Base-by-base conservation (phyloP, 2,888 invertebrate genomes). In the Endomychus coccineus region DNA sequence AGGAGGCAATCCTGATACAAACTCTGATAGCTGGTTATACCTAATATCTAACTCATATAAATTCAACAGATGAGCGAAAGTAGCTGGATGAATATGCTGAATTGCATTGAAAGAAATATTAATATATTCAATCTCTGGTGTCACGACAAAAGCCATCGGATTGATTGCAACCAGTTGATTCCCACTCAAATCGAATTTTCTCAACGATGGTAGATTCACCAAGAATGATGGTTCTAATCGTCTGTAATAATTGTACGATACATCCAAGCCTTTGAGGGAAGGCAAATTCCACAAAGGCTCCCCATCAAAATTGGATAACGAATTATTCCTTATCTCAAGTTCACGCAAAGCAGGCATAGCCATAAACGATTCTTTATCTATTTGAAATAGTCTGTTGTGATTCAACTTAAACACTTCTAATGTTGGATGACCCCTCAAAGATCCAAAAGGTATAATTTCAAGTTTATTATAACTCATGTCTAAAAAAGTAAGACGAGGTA, bases 221-320 rank as follows among this genome's bases (percentile, higher is more conserved):
- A 88, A 61, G n/a, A 87, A 64, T 36, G 78, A 73, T 1, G 82
- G 77, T 53, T 84, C 83, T 11, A 90, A 60, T 12, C 76, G 73
- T 41, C 77, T 73, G 49, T 86, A 80, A 43, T 76, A 78, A 56
- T 90, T 90, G 39, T 73, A 71, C 0, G 87, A 81, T 21, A 90
- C 66, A 66, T 90, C 89, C 37, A 91, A 64, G 1, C 89, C 89
- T 69, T 88, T 89, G 3, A 89, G 66, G 4, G 81, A 80, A 0
- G 88, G 88, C 27, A 89, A 67, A 67, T 88, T 83, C 87, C 88
- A 89, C 55, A 83, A 80, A 0, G 88, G 87, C 30, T 78, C 74
- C 43, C 81, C 79, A 27, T 80, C 67, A 32, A 78, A 69, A 56
- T 84, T 82, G 1, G 77, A 75, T 16, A 92, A 64, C 2, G 87